These are phyloP conservation scores for Elaeidobius kamerunicus DNA, from an alignment of 2,888 invertebrate species.

Conservation along the genomic window DNA sequence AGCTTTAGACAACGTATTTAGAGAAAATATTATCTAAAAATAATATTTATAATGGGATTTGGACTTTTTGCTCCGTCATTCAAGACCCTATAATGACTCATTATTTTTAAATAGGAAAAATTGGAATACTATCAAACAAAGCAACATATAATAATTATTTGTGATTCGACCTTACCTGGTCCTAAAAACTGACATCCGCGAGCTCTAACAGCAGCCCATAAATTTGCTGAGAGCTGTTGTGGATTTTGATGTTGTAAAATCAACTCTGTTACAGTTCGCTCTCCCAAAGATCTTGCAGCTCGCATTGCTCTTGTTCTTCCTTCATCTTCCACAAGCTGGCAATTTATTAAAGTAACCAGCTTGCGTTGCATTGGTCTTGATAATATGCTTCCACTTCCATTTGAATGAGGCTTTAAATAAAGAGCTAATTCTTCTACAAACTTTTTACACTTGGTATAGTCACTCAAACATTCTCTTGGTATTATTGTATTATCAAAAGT, in stretches of 20 bases:
- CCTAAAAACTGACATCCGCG: slow-evolving; percentile 98
- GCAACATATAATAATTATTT: too few relatives aligned
- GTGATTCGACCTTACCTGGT: slow-evolving; percentile 63
- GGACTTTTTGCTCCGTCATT: too few relatives aligned
- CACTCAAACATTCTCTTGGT: slow-evolving; percentile 55
- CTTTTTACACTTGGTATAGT: slow-evolving; percentile 64
- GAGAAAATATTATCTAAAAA: too few relatives aligned
- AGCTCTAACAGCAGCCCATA: slow-evolving; percentile 96
- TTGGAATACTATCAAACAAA: too few relatives aligned
- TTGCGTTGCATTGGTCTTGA: slow-evolving; percentile 96
- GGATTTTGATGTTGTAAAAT: slow-evolving; percentile 95
- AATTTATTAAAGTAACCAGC: slow-evolving; percentile 87
- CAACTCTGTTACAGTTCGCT: slow-evolving; percentile 90
- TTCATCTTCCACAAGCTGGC: slow-evolving; percentile 88
- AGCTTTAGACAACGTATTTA: too few relatives aligned
- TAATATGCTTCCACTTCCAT: slow-evolving; percentile 55
- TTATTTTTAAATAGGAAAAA: too few relatives aligned
- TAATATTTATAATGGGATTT: too few relatives aligned
- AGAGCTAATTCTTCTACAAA: slow-evolving; percentile 86
- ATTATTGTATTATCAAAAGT: slow-evolving; percentile 53
- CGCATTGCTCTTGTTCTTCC: slow-evolving; percentile 74
- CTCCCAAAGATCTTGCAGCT: slow-evolving; percentile 89
- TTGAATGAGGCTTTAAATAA: slow-evolving; percentile 79
- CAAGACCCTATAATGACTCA: too few relatives aligned
- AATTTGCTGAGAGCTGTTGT: slow-evolving; percentile 86